Evolutionary conservation across 2,113 vertebrate genomes (phyloP), one percentile per base, ranked within the genome.

Genomic region (Ariopsis seemanni): DNA sequence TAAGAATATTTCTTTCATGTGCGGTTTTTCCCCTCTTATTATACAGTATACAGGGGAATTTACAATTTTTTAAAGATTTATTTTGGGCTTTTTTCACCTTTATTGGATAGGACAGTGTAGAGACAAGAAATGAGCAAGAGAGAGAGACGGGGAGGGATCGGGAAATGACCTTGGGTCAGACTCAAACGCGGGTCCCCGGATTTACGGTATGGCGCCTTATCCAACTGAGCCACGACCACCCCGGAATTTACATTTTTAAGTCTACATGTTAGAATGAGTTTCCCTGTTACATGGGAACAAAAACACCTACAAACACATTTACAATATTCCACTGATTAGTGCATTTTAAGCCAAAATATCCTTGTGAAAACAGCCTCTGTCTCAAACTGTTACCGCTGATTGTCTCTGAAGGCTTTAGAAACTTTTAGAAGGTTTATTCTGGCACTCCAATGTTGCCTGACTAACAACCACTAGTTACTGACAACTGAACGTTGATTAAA

Each of bases 401-500:
- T 79, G 75, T 79, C 75, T 27, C 52, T 79, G 14, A 79, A 79
- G 52, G 50, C 22, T 50, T 69, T 17, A 30, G 71, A 74, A 74
- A 74, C 42, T 7, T 48, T 34, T 74, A 18, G 15, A 74, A 22
- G 48, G 50, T 55, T 25, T 17, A 27, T 55, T 79, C 75, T 27
- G n/a, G 52, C n/a, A 55, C 52, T 79, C 14, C 25, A 25, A 2
- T 53, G 6, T 78, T 17, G 14, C 52, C 50, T 78, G 75, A 55
- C 75, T 27, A 52, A 78, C 50, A 78, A 25, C 14, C n/a, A 30
- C n/a, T 55, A 57, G 75, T 1, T 79, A 55, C 17, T 0, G 75
- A 27, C 75, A 55, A 79, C 52, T 55, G 75, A 65, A 82, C 11
- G 10, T 74, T 80, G 25, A 74, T 77, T 67, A 65, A 65, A 79